Evolutionary conservation across 1,140 invertebrate species (phyloP).

Genomic region (Bombus confusus): DNA sequence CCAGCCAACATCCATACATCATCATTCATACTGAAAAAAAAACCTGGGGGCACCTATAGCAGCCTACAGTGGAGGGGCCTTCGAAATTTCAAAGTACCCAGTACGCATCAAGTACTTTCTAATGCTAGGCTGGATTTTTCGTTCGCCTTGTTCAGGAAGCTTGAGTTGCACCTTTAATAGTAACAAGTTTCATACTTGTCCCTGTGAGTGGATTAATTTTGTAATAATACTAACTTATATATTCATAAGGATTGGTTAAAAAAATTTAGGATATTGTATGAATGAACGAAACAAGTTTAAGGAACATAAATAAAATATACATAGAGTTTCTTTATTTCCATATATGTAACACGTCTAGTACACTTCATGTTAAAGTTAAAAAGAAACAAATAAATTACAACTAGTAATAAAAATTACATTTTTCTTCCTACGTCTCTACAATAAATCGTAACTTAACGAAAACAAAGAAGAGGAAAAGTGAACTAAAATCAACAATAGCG

Average conservation of each 20-base stretch:
- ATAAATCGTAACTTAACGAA: background rate
- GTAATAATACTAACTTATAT: background rate
- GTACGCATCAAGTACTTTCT: constrained; percentile 64
- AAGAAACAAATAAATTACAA: background rate
- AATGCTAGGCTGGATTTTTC: constrained; percentile 36
- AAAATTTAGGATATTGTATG: background rate
- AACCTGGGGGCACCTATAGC: constrained; percentile 66
- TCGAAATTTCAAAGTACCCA: constrained; percentile 64
- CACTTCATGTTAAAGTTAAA: background rate
- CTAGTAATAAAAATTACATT: background rate
- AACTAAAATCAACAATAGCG: background rate
- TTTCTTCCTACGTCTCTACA: too few species aligned
- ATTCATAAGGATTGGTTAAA: background rate
- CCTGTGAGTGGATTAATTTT: background rate
- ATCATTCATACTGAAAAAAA: constrained; percentile 80
- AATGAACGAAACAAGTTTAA: background rate
- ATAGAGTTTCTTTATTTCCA: too few species aligned
- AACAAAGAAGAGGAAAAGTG: background rate
- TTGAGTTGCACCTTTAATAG: background rate
- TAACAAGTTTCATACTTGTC: background rate
- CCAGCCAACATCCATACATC: constrained; percentile 82
- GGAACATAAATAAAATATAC: background rate
- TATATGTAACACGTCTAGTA: background rate
- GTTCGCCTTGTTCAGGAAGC: constrained; percentile 12
- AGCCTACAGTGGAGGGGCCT: constrained; percentile 48